Conservation (phyloP, 2,797 vertebrate species). For the Rhadinocentrus ornatus region DNA sequence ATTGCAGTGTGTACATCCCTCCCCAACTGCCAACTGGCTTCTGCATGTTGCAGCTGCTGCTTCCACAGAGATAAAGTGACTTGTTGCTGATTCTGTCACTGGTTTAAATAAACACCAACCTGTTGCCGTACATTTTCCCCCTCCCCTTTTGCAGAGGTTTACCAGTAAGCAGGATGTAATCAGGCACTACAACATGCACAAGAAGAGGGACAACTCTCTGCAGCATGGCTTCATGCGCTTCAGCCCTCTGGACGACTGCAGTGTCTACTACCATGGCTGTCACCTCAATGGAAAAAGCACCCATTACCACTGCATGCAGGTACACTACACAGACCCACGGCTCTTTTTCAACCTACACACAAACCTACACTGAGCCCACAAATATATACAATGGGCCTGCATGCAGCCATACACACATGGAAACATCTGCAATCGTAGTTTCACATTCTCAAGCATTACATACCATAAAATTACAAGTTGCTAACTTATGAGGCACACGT, state of each 20-base stretch:
- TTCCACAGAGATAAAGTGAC: constrained; percentile 82
- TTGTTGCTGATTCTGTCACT: constrained; percentile 82
- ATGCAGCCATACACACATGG: constrained; percentile 13
- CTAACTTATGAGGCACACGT: neutral
- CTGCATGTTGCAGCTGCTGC: constrained; percentile 82
- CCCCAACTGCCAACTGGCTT: constrained; percentile 78
- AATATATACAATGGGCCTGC: constrained; percentile 22
- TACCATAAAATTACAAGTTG: constrained; percentile 16
- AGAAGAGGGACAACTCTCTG: constrained; percentile 98
- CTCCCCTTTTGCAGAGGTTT: constrained; percentile 90
- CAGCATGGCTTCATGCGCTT: constrained; percentile 99
- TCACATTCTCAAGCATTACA: constrained; percentile 1
- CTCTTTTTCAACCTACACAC: constrained; percentile 40
- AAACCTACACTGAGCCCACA: constrained; percentile 36
- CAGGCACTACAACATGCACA: constrained; percentile 99
- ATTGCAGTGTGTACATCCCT: constrained; percentile 60
- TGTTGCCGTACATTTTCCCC: constrained; percentile 76
- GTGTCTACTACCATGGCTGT: constrained; percentile 98
- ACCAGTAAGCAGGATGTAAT: constrained; percentile 99
- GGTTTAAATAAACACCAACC: constrained; percentile 81
- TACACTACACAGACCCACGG: constrained; percentile 69
- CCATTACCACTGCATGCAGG: constrained; percentile 99
- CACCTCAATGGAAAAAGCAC: constrained; percentile 99
- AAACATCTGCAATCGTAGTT: constrained; percentile 26
- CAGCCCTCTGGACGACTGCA: constrained; percentile 99